phyloP scores from a whole-genome alignment of 2,113 vertebrate species.

The Dipodomys merriami region DNA sequence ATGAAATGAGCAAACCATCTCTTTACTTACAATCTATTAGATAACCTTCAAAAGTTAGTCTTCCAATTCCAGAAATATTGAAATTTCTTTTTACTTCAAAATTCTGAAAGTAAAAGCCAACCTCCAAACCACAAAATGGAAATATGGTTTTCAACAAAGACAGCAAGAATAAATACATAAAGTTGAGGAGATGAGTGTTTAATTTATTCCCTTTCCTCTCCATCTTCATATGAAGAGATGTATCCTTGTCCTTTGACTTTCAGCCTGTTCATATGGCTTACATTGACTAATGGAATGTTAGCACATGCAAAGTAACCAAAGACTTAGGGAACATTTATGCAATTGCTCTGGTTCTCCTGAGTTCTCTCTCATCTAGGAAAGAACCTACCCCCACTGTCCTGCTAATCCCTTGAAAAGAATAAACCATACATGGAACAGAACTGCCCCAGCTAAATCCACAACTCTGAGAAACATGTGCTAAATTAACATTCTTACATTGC shows the following conservation, averaged over 20 bases:
- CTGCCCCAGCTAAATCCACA: background rate
- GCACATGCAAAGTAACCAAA: background rate
- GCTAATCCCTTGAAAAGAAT: background rate
- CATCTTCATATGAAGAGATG: background rate
- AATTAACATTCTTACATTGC: background rate
- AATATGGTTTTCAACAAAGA: background rate
- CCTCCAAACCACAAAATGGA: background rate
- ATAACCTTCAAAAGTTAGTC: background rate
- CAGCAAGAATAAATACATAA: background rate
- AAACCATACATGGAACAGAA: background rate
- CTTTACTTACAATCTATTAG: background rate
- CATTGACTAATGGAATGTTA: background rate
- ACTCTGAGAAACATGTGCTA: background rate
- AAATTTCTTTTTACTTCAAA: background rate
- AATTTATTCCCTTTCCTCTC: background rate
- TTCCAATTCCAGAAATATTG: background rate
- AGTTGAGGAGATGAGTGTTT: background rate
- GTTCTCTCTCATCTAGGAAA: background rate
- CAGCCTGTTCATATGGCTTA: background rate
- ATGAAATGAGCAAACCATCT: background rate
- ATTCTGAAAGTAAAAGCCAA: background rate
- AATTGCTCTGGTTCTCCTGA: background rate
- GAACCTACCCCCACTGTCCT: background rate
- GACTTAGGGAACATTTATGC: background rate
- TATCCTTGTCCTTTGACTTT: background rate